Evolutionary conservation across 1,140 invertebrate genomes (phyloP), one percentile per base, ranked within the genome.

Genomic region (Drosophila nigrodunni): DNA sequence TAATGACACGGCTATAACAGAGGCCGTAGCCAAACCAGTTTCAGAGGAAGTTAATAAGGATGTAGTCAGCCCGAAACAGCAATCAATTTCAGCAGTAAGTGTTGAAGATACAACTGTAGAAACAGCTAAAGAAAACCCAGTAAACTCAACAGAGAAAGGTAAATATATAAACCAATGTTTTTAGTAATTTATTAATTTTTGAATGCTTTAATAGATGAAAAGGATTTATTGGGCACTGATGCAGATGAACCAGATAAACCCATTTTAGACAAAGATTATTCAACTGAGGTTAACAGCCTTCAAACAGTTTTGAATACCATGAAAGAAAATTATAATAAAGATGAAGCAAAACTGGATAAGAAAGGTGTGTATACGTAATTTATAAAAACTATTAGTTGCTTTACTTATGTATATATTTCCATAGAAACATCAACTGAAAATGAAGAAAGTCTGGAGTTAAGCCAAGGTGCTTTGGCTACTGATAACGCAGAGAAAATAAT

Each of bases 201-300:
- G 5, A n/a, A n/a, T 54, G 7, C 7, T 8, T 3, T 3, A 34
- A 0, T 11, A 54, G 50, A 15, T 30, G 1, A 25, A 34, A 30
- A 55, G 7, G 15, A n/a, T 55, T 11, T 8, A 4, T 52, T 25
- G 47, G 49, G 0, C 1, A 7, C 30, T 13, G 37, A 10, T 55
- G 2, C 5, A 39, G 5, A 59, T 13, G 25, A 46, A 9, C 5
- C 11, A 39, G 52, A 11, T 2, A 55, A 34, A 18, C 35, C 15
- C 1, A 46, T 47, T 58, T 41, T 8, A 25, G 41, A 39, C 8
- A 71, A 64, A 9, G 11, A 13, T 9, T 30, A 66, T 34, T 52
- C 35, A 15, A 41, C 43, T 4, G 66, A 60, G 10, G 44, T 69
- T 21, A 43, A 69, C 7, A 69, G 66, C 9, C 66, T 69, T 50